Conservation (phyloP, 92 coral and sea anemone genomes). For the Epizoanthus rinbou region DNA sequence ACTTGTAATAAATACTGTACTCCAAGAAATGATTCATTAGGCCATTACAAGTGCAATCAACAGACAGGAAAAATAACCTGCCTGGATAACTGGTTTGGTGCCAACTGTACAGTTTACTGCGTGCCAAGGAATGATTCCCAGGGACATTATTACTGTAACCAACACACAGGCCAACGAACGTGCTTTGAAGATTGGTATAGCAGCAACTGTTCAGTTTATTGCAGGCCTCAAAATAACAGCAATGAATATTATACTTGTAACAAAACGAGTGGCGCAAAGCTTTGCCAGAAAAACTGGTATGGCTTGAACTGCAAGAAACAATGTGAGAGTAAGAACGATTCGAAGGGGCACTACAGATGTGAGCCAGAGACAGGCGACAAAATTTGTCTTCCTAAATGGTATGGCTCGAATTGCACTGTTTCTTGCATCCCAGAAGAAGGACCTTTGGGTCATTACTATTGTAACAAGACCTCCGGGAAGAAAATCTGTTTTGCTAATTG, state of each 20-base stretch:
- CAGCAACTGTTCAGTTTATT: slow-evolving; percentile 19
- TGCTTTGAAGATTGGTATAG: slow-evolving; percentile 37
- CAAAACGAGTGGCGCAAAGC: slow-evolving; percentile 1
- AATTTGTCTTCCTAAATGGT: slow-evolving; percentile 47
- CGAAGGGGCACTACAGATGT: slow-evolving; percentile 12
- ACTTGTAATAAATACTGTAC: slow-evolving; percentile 40
- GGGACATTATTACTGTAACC: slow-evolving; percentile 49
- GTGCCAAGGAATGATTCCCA: slow-evolving; percentile 25
- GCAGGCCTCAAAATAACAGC: neutral
- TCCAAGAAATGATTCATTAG: slow-evolving; percentile 30
- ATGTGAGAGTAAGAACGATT: slow-evolving; percentile 9
- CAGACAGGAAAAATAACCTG: slow-evolving; percentile 43
- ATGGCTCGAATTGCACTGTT: slow-evolving; percentile 31
- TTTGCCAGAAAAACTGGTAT: slow-evolving; percentile 28
- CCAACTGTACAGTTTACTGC: slow-evolving; percentile 49
- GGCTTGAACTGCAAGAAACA: neutral
- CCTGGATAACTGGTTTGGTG: slow-evolving; percentile 51
- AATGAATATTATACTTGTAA: slow-evolving; percentile 22
- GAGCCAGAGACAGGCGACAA: slow-evolving; percentile 29
- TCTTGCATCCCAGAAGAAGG: slow-evolving; percentile 25
- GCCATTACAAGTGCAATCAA: slow-evolving; percentile 50
- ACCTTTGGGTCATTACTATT: slow-evolving; percentile 61
- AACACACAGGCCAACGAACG: slow-evolving; percentile 16
- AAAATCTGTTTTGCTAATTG: slow-evolving; percentile 59
- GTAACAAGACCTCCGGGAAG: slow-evolving; percentile 51